phyloP scores from a whole-genome alignment of 2,113 vertebrate genomes.

The Baryphthengus martii region DNA sequence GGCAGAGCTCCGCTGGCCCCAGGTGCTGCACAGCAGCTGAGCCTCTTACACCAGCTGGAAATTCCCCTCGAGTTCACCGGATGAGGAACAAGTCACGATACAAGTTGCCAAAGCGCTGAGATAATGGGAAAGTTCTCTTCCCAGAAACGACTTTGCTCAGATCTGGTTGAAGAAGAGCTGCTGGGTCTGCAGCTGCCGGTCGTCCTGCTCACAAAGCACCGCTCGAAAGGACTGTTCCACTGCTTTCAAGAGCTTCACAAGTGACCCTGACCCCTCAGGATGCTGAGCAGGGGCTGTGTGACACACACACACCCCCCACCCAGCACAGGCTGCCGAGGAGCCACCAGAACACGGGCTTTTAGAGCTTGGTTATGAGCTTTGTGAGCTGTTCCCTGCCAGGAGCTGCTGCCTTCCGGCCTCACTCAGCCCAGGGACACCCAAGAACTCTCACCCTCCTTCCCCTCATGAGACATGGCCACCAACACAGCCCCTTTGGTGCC shows the following conservation, averaged over 20 bases:
- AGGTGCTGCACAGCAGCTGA: slow-evolving; percentile 74
- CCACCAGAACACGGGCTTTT: fast-evolving
- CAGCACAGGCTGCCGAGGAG: neutral
- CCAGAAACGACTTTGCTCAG: neutral
- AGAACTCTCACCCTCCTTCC: neutral
- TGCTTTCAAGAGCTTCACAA: neutral
- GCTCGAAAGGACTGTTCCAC: neutral
- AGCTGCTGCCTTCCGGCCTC: neutral
- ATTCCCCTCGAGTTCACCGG: neutral
- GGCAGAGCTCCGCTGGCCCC: slow-evolving; percentile 72
- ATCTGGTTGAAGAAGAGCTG: neutral
- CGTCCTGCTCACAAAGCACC: neutral
- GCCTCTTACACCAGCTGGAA: slow-evolving; percentile 65
- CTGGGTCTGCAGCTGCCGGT: neutral
- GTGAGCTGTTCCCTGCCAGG: neutral
- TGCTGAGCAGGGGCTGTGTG: fast-evolving
- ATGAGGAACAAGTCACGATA: neutral
- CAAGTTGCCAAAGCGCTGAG: slow-evolving; percentile 14
- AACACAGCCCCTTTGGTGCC: fast-evolving
- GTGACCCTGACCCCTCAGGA: neutral
- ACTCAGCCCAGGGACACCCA: fast-evolving
- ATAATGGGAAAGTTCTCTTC: slow-evolving; percentile 18
- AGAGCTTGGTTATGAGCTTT: neutral
- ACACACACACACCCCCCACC: neutral
- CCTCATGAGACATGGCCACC: fast-evolving